Evolutionary conservation across 1,140 invertebrate genomes (phyloP).

Genomic region (Anadara kagoshimensis): DNA sequence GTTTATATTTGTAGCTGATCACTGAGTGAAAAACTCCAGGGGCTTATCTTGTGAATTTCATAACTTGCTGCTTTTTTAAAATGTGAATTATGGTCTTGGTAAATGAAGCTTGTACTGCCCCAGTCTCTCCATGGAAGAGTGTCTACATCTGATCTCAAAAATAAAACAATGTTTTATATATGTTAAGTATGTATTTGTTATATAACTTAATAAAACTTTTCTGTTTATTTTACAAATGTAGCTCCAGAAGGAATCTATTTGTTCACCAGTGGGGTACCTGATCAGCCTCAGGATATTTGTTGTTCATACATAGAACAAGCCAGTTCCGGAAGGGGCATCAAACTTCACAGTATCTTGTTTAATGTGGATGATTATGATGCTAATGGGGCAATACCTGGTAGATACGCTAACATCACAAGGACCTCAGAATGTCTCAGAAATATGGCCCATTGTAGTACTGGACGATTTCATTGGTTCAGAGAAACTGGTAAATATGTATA

Average conservation of each 20-base stretch:
- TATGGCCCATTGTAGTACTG: conserved; percentile 70
- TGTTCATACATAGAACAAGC: conserved; percentile 69
- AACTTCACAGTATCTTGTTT: conserved; percentile 71
- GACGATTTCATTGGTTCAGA: conserved; percentile 74
- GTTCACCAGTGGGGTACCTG: conserved; percentile 73
- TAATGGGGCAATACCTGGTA: conserved; percentile 71
- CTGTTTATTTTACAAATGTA: conserved; percentile 36
- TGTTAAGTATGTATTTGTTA: not conserved
- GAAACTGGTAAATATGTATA: conserved; percentile 67
- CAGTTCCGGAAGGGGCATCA: conserved; percentile 57
- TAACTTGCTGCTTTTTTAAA: too few species aligned
- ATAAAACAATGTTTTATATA: not conserved
- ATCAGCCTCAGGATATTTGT: conserved; percentile 68
- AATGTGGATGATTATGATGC: conserved; percentile 74
- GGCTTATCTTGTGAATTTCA: too few species aligned
- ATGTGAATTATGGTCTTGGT: too few species aligned
- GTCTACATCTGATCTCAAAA: too few species aligned
- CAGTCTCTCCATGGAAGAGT: too few species aligned
- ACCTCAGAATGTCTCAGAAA: conserved; percentile 71
- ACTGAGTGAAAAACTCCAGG: too few species aligned
- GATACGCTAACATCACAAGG: conserved; percentile 73
- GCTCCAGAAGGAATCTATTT: conserved; percentile 73
- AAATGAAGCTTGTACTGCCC: too few species aligned
- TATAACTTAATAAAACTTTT: not conserved
- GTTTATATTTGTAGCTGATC: too few species aligned